A percentile compares a stretch with the other conserved stretches of the same genome.
Evolutionary conservation across 2,888 invertebrate genomes (phyloP).

Genomic region (Caenorhabditis macrosperma): DNA sequence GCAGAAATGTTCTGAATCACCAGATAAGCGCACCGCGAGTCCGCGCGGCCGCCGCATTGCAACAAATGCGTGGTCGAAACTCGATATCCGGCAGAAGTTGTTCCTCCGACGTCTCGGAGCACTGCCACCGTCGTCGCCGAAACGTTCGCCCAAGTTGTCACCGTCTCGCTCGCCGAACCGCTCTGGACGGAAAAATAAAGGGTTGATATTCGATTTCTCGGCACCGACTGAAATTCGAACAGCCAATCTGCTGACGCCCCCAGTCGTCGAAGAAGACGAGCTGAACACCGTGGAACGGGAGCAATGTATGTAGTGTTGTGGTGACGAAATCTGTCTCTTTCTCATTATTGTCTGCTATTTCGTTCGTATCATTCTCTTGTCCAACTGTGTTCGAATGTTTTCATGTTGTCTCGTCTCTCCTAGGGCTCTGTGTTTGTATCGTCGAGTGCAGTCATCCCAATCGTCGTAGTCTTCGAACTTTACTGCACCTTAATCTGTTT

Average conservation of each 20-base stretch:
- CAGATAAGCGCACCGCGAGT: background rate
- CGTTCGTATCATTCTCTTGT: background rate
- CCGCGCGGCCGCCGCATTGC: conserved; percentile 50
- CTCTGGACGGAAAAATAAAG: background rate
- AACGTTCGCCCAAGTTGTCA: background rate
- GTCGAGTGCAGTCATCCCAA: background rate
- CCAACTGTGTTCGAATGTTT: background rate
- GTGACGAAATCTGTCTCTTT: background rate
- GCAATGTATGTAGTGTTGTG: conserved; percentile 40
- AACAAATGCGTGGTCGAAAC: conserved; percentile 40
- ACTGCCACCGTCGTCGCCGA: conserved; percentile 33
- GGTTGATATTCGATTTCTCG: conserved; percentile 20
- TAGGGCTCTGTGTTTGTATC: background rate
- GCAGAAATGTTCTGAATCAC: background rate
- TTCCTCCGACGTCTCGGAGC: conserved; percentile 54
- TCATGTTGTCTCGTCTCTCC: background rate
- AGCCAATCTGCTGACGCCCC: background rate
- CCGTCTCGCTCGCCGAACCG: conserved; percentile 9
- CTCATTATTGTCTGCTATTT: background rate
- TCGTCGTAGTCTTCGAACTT: background rate
- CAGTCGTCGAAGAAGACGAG: conserved; percentile 1
- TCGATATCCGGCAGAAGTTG: conserved; percentile 45
- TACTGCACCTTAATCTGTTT: background rate
- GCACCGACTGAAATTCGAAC: conserved; percentile 8
- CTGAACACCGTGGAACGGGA: conserved; percentile 18